Conservation (phyloP, 2,888 invertebrate genomes). For the Malachius bipustulatus region DNA sequence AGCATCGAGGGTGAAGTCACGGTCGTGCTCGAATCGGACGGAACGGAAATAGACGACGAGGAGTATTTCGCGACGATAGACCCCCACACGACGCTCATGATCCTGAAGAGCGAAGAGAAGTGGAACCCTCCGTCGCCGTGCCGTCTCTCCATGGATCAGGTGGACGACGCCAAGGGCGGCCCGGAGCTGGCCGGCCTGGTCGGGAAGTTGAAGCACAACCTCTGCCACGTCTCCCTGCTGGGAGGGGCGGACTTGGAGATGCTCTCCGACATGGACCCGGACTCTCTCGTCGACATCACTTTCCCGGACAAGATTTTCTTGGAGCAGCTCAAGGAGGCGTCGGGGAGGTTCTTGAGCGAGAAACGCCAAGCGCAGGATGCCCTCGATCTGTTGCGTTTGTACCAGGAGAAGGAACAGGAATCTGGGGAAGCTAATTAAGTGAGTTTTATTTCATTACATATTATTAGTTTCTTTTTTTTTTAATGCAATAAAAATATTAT, state of each 20-base stretch:
- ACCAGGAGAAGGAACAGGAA: conserved; percentile 38
- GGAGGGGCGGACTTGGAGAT: conserved; percentile 76
- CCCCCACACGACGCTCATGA: conserved; percentile 75
- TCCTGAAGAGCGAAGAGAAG: conserved; percentile 59
- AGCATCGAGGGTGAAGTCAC: conserved; percentile 53
- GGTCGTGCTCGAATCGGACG: conserved; percentile 82
- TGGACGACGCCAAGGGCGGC: conserved; percentile 44
- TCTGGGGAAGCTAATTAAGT: conserved; percentile 14
- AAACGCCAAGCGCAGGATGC: conserved; percentile 81
- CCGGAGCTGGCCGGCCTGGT: conserved; percentile 60
- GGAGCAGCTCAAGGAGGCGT: conserved; percentile 72
- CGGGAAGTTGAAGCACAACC: conserved; percentile 66
- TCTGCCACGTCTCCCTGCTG: conserved; percentile 73
- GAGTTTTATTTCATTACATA: too few relatives aligned
- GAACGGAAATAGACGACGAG: conserved; percentile 91
- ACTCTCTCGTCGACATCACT: conserved; percentile 71
- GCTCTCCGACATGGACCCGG: conserved; percentile 81
- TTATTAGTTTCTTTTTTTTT: too few relatives aligned
- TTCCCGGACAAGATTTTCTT: conserved; percentile 61
- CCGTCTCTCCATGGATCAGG: conserved; percentile 48
- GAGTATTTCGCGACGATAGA: conserved; percentile 88
- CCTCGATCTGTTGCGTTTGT: conserved; percentile 70
- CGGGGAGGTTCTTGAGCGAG: conserved; percentile 58
- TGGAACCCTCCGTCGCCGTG: conserved; percentile 57
- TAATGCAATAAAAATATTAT: too few relatives aligned